phyloP scores from a whole-genome alignment of 2,797 vertebrate species.

The Lutjanus argentimaculatus region DNA sequence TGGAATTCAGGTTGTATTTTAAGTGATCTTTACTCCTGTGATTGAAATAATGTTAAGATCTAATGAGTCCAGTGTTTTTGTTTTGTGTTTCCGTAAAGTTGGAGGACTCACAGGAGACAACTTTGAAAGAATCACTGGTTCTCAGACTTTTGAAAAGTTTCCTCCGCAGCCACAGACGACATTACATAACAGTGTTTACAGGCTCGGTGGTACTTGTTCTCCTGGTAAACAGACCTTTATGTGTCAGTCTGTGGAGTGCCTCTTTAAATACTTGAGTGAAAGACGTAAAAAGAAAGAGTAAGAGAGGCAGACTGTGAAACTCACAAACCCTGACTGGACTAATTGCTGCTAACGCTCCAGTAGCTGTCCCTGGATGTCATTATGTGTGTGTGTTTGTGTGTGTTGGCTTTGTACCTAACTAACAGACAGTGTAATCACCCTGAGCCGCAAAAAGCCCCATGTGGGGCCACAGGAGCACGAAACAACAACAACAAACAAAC shows the following conservation, averaged over 20 bases:
- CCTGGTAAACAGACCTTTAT: neutral
- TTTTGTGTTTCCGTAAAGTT: no score
- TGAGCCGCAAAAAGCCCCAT: slow-evolving; percentile 56
- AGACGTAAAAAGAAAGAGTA: neutral
- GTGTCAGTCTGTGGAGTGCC: neutral
- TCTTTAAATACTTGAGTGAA: neutral
- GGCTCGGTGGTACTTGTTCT: neutral
- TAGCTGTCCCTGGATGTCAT: slow-evolving; percentile 50
- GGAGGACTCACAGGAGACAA: no score
- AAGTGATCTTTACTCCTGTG: no score
- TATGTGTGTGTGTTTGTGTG: slow-evolving; percentile 50
- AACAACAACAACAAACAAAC: slow-evolving; percentile 61
- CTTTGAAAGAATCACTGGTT: neutral
- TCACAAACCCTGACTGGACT: slow-evolving; percentile 32
- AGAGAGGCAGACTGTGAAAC: neutral
- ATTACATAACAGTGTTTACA: neutral
- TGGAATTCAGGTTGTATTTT: no score
- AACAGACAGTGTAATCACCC: slow-evolving; percentile 80
- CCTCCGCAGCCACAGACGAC: neutral
- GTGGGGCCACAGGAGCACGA: slow-evolving; percentile 52
- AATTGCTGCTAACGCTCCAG: slow-evolving; percentile 58
- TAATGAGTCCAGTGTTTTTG: neutral
- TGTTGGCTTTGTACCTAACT: slow-evolving; percentile 76
- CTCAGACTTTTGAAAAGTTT: neutral
- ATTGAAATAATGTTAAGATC: neutral